Conservation (phyloP, 2,113 vertebrate species). For the Asarcornis scutulata region DNA sequence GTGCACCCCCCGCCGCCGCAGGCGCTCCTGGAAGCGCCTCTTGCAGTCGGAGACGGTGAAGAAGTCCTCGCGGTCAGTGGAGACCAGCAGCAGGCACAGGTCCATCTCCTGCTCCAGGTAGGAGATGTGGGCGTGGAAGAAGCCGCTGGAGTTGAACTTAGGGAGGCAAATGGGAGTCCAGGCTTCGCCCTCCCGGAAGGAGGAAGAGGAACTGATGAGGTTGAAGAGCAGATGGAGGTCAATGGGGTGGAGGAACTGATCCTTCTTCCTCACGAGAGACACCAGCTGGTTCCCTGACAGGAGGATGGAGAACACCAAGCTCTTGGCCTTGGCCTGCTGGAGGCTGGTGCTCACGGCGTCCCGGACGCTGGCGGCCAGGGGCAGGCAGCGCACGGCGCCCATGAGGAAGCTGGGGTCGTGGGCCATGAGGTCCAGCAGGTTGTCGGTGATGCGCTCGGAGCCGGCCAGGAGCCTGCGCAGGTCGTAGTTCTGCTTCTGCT, state of each 20-base stretch:
- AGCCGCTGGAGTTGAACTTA: conserved; percentile 93
- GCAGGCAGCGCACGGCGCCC: conserved; percentile 91
- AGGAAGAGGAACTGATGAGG: conserved; percentile 93
- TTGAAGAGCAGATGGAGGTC: conserved; percentile 97
- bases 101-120: conserved; percentile 90
- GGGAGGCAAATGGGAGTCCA: conserved; percentile 98
- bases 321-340: conserved; percentile 91
- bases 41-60: conserved; percentile 94
- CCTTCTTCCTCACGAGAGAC: conserved; percentile 92
- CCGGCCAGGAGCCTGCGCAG: conserved; percentile 92
- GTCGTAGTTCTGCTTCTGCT: conserved; percentile 97
- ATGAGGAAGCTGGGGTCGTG: conserved; percentile 92
- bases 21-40: conserved; percentile 89
- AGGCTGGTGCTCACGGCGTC: conserved; percentile 88
- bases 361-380: conserved; percentile 82
- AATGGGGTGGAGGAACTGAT: conserved; percentile 95
- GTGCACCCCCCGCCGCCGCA: conserved; percentile 87
- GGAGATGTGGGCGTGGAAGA: conserved; percentile 97
- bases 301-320: conserved; percentile 95
- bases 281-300: conserved; percentile 90
- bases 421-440: conserved; percentile 90
- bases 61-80: conserved; percentile 94
- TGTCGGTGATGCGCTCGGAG: conserved; percentile 95
- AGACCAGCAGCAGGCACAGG: conserved; percentile 94
- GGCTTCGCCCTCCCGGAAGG: conserved; percentile 94